A percentile compares a stretch with the other conserved stretches of the same genome.
Evolutionary conservation across 92 coral and sea anemone species (phyloP).

Genomic region (Porites lobata): DNA sequence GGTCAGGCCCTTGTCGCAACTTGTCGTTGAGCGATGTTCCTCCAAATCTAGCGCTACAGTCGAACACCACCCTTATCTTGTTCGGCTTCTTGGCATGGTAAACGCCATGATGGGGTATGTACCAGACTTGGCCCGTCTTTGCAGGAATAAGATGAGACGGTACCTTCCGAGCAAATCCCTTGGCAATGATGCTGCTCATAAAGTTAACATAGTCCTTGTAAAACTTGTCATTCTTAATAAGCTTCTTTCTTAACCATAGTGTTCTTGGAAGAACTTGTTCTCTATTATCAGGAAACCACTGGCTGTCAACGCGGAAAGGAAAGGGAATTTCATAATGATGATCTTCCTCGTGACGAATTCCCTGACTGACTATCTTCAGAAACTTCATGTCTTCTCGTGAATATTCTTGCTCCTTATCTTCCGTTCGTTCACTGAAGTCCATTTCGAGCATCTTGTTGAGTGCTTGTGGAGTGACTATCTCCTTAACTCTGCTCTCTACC

Average conservation of each 20-base stretch:
- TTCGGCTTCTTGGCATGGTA: conserved; percentile 35
- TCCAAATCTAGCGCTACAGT: conserved; percentile 39
- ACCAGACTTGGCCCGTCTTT: conserved; percentile 37
- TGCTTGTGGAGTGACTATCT: conserved; percentile 51
- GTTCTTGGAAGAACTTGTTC: conserved; percentile 54
- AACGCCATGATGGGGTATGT: conserved; percentile 32
- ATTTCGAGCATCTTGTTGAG: conserved; percentile 50
- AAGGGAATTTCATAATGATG: conserved; percentile 61
- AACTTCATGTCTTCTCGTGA: conserved; percentile 53
- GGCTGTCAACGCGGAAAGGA: conserved; percentile 50
- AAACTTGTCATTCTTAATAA: conserved; percentile 22
- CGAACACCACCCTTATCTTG: conserved; percentile 26
- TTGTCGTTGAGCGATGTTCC: conserved; percentile 34
- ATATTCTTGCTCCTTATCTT: conserved; percentile 16
- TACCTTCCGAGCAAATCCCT: conserved; percentile 50
- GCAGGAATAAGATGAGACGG: conserved; percentile 17
- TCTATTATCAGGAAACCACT: conserved; percentile 44
- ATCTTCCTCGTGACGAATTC: not conserved
- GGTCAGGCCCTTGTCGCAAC: conserved; percentile 44
- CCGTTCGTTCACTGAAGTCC: conserved; percentile 58
- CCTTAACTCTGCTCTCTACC: conserved; percentile 59
- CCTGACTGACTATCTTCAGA: conserved; percentile 41
- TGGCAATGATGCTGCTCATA: conserved; percentile 39
- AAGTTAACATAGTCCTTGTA: conserved; percentile 37
- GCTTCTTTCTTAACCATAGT: conserved; percentile 42